Percentiles rank a stretch among this genome's conserved stretches.
phyloP scores from a whole-genome alignment of 2,888 invertebrate genomes.

The Eupsilia transversa region DNA sequence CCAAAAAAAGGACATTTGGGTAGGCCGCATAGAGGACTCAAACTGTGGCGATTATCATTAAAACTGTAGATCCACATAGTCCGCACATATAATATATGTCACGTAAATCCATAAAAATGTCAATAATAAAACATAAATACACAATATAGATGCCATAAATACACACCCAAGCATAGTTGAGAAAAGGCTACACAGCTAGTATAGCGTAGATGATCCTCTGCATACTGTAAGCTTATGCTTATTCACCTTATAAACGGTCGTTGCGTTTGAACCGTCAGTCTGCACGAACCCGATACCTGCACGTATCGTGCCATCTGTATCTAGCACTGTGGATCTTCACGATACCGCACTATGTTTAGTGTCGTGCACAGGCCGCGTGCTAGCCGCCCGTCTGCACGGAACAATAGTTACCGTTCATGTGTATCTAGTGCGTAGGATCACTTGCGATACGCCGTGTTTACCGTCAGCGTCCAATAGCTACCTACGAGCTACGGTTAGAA shows the following conservation, averaged over 20 bases:
- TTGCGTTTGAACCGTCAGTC: conserved; percentile 63
- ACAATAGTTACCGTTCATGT: conserved; percentile 70
- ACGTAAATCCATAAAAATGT: too few species aligned
- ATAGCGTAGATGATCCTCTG: too few species aligned
- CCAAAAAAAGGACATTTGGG: too few species aligned
- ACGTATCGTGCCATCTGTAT: conserved; percentile 25
- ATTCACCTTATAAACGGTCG: neutral
- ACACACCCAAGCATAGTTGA: too few species aligned
- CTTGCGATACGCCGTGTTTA: conserved; percentile 81
- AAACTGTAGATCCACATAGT: too few species aligned
- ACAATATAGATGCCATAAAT: too few species aligned
- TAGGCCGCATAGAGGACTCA: too few species aligned
- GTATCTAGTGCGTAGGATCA: conserved; percentile 84
- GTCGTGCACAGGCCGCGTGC: conserved; percentile 41
- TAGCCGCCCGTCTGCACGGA: conserved; percentile 65
- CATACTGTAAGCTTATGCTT: too few species aligned
- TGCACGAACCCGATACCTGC: conserved; percentile 18
- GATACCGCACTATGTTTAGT: conserved; percentile 25
- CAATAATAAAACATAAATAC: too few species aligned
- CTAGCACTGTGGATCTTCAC: conserved; percentile 17
- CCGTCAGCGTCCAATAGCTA: conserved; percentile 71
- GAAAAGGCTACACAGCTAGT: too few species aligned
- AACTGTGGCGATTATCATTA: too few species aligned
- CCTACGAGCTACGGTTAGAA: conserved; percentile 67
- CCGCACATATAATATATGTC: too few species aligned